Evolutionary conservation across 2,888 invertebrate genomes (phyloP).

Genomic region (Sepiola atlantica): DNA sequence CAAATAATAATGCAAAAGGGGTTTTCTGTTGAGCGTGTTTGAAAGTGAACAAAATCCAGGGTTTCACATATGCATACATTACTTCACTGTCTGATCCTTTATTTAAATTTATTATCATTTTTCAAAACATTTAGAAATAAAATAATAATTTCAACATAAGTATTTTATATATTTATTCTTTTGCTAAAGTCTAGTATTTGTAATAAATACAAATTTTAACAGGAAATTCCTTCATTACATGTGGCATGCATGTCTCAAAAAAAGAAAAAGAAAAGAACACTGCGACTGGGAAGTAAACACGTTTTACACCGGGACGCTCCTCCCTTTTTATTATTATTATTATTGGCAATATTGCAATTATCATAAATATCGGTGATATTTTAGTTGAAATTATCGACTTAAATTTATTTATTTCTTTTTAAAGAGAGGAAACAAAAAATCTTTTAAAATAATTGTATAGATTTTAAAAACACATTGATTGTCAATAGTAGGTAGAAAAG

Average conservation of each 20-base stretch:
- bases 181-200: not conserved
- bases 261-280: not conserved
- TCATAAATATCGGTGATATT: no score
- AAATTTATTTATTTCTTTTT: not conserved
- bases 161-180: not conserved
- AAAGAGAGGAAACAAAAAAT: not conserved
- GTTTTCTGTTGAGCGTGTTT: not conserved
- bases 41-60: not conserved
- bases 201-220: not conserved
- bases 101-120: not conserved
- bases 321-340: not conserved
- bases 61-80: not conserved
- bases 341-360: no score
- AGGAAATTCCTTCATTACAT: not conserved
- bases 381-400: no score
- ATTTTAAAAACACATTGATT: no score
- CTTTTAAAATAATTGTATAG: no score
- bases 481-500: no score
- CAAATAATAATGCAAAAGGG: not conserved
- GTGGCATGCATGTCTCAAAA: not conserved
- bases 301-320: conserved; percentile 6
- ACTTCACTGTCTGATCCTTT: not conserved
- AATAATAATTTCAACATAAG: not conserved
- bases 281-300: not conserved
- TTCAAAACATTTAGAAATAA: not conserved